phyloP scores from a whole-genome alignment of 1,140 invertebrate species.

The Drosophila insularis region DNA sequence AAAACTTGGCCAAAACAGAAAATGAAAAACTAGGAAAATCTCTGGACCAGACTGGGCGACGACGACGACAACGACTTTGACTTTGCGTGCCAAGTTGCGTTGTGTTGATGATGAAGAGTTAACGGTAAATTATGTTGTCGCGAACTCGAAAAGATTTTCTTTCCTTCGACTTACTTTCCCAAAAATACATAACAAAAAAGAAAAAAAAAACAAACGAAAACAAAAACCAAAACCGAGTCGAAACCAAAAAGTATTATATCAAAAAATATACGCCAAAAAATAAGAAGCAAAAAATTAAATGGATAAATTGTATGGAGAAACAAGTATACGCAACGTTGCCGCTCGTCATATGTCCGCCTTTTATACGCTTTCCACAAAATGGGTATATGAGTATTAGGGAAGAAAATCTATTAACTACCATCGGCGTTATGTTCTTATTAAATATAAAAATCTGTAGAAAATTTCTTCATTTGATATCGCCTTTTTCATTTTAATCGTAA shows the following conservation, averaged over 20 bases:
- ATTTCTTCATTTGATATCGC: no score
- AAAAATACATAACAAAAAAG: constrained; percentile 40
- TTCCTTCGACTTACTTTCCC: constrained; percentile 60
- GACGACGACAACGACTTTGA: constrained; percentile 20
- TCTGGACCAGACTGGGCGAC: constrained; percentile 21
- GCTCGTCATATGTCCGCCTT: constrained; percentile 49
- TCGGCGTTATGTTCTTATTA: no score
- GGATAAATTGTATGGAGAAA: constrained; percentile 45
- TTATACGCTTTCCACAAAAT: background rate
- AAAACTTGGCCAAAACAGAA: constrained; percentile 21
- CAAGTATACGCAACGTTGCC: constrained; percentile 67
- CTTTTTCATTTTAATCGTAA: no score
- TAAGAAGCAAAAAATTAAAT: background rate
- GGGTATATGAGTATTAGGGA: background rate
- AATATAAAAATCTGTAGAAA: no score
- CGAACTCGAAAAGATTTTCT: constrained; percentile 29
- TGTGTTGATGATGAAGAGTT: constrained; percentile 62
- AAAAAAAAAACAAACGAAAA: constrained; percentile 20
- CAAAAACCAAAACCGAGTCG: background rate
- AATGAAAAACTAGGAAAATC: constrained; percentile 32
- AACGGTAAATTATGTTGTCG: constrained; percentile 74
- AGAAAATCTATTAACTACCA: no score
- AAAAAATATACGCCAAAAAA: constrained; percentile 25
- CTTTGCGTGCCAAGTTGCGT: constrained; percentile 60
- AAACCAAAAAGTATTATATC: constrained; percentile 50